Percentiles rank a stretch among this genome's conserved stretches.
Evolutionary conservation across 2,888 invertebrate species (phyloP).

Genomic region (Bombyx huttoni): DNA sequence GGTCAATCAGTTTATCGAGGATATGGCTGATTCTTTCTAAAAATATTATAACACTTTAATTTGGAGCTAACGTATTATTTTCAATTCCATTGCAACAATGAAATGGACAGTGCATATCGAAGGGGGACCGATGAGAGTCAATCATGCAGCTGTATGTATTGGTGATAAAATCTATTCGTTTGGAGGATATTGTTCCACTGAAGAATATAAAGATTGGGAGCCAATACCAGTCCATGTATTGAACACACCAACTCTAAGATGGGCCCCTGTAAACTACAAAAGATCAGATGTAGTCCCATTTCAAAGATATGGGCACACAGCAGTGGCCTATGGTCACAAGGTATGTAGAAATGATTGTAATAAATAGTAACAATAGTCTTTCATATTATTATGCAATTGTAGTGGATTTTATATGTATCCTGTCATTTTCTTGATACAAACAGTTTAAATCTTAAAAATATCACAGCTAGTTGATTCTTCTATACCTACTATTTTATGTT

Average conservation of each 20-base stretch:
- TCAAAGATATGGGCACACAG: conserved; percentile 94
- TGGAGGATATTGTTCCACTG: conserved; percentile 92
- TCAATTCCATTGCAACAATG: conserved; percentile 55
- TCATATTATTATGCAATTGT: too few relatives aligned
- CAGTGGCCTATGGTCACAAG: conserved; percentile 82
- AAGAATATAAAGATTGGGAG: conserved; percentile 80
- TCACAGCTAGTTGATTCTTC: not conserved
- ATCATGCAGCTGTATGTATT: conserved; percentile 91
- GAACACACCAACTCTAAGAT: conserved; percentile 78
- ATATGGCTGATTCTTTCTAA: too few relatives aligned
- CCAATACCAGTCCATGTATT: conserved; percentile 91
- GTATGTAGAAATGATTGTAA: conserved; percentile 25
- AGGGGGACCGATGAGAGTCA: conserved; percentile 92
- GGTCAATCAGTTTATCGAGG: too few relatives aligned
- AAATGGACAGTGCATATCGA: conserved; percentile 89
- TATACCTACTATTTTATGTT: conserved; percentile 5
- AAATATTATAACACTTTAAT: too few relatives aligned
- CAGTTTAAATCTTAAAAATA: not conserved
- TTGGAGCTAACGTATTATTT: too few relatives aligned
- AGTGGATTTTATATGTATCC: too few relatives aligned
- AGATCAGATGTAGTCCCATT: conserved; percentile 76
- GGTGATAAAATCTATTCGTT: conserved; percentile 88
- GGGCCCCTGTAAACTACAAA: conserved; percentile 70
- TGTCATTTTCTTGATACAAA: not conserved
- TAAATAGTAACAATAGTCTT: not conserved